phyloP scores from a whole-genome alignment of 2,797 vertebrate species.

The Xerus rutilus region DNA sequence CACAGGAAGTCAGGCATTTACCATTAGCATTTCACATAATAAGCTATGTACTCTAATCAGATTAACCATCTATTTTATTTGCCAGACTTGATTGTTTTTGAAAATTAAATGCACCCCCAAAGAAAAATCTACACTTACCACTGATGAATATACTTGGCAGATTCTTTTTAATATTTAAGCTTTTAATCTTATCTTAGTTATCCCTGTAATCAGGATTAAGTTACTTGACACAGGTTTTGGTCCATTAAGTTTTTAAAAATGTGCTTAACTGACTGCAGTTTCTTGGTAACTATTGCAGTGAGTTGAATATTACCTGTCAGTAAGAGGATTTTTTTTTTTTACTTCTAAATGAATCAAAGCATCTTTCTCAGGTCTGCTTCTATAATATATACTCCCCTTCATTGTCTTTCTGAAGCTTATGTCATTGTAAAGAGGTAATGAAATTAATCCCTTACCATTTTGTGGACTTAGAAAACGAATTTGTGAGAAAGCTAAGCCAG shows the following conservation, averaged over 20 bases:
- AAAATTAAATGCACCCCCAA: background rate
- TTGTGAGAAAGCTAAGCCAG: background rate
- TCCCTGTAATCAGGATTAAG: background rate
- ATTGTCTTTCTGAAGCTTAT: background rate
- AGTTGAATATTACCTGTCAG: background rate
- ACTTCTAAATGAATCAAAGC: background rate
- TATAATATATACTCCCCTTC: background rate
- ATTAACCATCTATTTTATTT: background rate
- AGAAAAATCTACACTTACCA: background rate
- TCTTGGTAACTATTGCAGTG: background rate
- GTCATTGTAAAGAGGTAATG: background rate
- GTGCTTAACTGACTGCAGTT: background rate
- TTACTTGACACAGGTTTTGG: background rate
- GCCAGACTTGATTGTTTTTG: background rate
- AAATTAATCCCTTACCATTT: background rate
- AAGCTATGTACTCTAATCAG: accelerated
- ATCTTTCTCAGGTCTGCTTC: background rate
- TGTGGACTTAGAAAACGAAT: background rate
- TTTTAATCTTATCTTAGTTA: slow-evolving; percentile 8
- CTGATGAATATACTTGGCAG: background rate
- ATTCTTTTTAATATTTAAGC: background rate
- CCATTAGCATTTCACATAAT: background rate
- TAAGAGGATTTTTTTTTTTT: background rate
- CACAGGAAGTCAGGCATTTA: background rate
- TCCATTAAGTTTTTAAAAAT: background rate